Evolutionary conservation across 2,888 invertebrate species (phyloP), one percentile per base, ranked within the genome.

Genomic region (Serrognathus titanus): DNA sequence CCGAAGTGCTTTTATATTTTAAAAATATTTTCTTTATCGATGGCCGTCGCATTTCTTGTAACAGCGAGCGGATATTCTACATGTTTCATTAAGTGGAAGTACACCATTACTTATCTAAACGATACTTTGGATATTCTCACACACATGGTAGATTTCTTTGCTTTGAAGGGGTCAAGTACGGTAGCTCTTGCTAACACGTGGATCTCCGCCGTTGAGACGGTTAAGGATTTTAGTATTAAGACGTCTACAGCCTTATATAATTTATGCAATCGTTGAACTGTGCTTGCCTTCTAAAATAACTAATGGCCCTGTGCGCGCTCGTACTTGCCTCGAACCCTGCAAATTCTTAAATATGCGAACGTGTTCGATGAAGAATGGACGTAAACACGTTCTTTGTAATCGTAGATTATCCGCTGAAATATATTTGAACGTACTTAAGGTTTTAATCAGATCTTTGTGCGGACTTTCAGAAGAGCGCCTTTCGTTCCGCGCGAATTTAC

Each of bases 111-210:
- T 31, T 31, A 31, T 31, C 24, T 31, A 31, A 31, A 31, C 24
- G 24, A 31, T 31, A 31, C 24, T 31, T 31, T 31, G 6, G 24
- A 31, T 31, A 31, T 31, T 31, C 24, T 40, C 40, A 40, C 60
- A 55, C 60, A 55, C 55, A 57, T 48, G 48, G 51, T 48, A 45
- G 49, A 51, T 57, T 56, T 55, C 55, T 54, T 53, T 50, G 47
- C 51, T 55, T 52, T 49, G 47, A 38, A 51, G 54, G 55, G 60
- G 60, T 60, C 60, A 60, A 60, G 52, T 58, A 52, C 57, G 60
- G 60, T 60, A 60, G 57, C 55, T 37, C 48, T 52, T 52, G 53
- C 46, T 40, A 49, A 60, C 55, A 53, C 50, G 51, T 58, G 55
- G 48, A 40, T 52, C 51, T 11, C 40, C 35, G 37, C 47, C 38